These are phyloP conservation scores for Lasioglossum calceatum DNA, from an alignment of 2,888 invertebrate species.

Conservation along the genomic window DNA sequence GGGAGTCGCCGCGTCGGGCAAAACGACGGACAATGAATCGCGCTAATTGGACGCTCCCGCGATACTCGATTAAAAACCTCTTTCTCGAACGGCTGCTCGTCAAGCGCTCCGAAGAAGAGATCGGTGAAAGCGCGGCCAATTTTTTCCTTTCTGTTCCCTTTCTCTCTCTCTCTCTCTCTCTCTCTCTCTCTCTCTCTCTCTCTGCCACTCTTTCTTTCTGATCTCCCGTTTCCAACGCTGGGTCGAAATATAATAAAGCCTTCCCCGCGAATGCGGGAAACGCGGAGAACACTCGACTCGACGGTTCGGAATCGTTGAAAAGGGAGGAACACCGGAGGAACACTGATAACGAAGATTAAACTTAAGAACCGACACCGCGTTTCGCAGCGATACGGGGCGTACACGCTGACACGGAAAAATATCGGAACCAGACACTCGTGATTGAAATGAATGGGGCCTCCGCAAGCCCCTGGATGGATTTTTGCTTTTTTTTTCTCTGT, in stretches of 20 bases:
- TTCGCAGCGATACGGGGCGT: background rate
- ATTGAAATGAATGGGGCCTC: background rate
- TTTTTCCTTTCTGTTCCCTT: background rate
- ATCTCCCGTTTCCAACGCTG: background rate
- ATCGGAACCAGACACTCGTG: background rate
- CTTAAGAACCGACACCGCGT: slow-evolving; percentile 2
- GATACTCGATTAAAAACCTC: slow-evolving; percentile 34
- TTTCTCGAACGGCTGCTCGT: slow-evolving; percentile 4
- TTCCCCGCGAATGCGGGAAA: background rate
- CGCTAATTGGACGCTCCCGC: slow-evolving; percentile 46
- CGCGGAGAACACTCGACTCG: background rate
- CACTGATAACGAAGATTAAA: slow-evolving; percentile 2
- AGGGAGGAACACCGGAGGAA: background rate
- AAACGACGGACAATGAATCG: slow-evolving; percentile 28
- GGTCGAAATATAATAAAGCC: background rate
- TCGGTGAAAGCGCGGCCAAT: background rate
- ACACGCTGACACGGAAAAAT: slow-evolving; percentile 4
- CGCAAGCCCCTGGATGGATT: background rate
- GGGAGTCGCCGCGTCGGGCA: background rate
- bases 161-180: background rate
- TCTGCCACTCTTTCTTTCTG: background rate
- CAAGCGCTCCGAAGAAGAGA: background rate
- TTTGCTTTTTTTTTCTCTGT: background rate
- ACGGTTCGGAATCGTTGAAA: background rate
- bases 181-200: background rate